Evolutionary conservation across 2,797 vertebrate species (phyloP).

Genomic region (Siniperca undulata): DNA sequence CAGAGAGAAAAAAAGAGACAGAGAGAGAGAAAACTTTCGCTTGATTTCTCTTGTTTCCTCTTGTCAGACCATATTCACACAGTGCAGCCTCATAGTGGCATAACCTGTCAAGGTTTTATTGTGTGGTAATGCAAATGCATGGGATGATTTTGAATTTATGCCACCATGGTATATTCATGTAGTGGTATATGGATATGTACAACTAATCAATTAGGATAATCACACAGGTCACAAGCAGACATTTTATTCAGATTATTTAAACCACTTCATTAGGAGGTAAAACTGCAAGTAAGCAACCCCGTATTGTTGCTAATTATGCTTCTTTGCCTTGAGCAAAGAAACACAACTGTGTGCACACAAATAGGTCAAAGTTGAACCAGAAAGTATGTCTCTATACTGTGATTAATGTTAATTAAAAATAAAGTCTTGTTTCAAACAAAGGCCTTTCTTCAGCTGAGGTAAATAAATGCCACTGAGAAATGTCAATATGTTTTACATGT

Average conservation of each 20-base stretch:
- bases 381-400: background rate
- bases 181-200: background rate
- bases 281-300: background rate
- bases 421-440: background rate
- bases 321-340: background rate
- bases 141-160: slow-evolving; percentile 2
- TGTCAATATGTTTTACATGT: background rate
- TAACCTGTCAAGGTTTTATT: slow-evolving; percentile 14
- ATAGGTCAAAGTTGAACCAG: background rate
- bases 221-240: background rate
- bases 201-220: background rate
- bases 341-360: background rate
- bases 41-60: slow-evolving; percentile 45
- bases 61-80: slow-evolving; percentile 30
- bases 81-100: background rate
- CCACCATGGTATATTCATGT: background rate
- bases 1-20: slow-evolving; percentile 19
- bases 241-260: background rate
- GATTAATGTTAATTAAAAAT: background rate
- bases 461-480: background rate
- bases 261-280: background rate
- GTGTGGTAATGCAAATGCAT: background rate
- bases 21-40: slow-evolving; percentile 3
- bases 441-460: background rate
- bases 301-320: background rate